Evolutionary conservation across 2,888 invertebrate species (phyloP), one percentile per base, ranked within the genome.

Genomic region (Tribolium freemani): DNA sequence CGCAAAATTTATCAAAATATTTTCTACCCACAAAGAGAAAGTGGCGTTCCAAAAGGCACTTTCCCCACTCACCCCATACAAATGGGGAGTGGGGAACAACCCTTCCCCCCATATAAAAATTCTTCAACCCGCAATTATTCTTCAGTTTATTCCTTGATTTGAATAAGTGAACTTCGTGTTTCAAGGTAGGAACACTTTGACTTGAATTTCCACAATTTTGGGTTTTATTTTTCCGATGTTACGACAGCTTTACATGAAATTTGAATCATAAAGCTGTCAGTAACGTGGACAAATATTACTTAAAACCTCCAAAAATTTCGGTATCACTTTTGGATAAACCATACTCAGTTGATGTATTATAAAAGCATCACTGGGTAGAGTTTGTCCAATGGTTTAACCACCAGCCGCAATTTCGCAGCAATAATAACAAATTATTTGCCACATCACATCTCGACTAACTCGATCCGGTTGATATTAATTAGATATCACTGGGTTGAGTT

Each of bases 311-410:
- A 38, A 38, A 8, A 38, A 38, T 0, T 38, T 8, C n/a, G 38
- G n/a, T 58, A 38, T 13, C 11, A 58, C 63, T 45, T 48, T 63
- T 57, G n/a, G 74, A 69, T 66, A 61, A 73, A 78, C 75, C 70
- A 31, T 63, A 45, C 75, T 69, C 76, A 74, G 79, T 73, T 71
- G 75, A 66, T 77, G 78, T 57, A 72, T 38, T 67, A 74, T 64
- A 75, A 72, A 38, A 5, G 44, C 68, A 74, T 71, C 77, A 77
- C 76, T 85, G 85, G 84, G 83, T 80, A 69, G 77, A 71, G 78
- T 80, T 77, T 77, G 78, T 76, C 77, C 71, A 67, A 53, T 11
- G 30, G 69, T 51, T 66, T 16, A n/a, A 46, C 56, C 56, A 38
- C 9, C 26, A 26, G 3, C 5, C 26, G 8, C 38, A 38, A 38